phyloP scores from a whole-genome alignment of 2,797 vertebrate species.

The Crypturellus tataupa region DNA sequence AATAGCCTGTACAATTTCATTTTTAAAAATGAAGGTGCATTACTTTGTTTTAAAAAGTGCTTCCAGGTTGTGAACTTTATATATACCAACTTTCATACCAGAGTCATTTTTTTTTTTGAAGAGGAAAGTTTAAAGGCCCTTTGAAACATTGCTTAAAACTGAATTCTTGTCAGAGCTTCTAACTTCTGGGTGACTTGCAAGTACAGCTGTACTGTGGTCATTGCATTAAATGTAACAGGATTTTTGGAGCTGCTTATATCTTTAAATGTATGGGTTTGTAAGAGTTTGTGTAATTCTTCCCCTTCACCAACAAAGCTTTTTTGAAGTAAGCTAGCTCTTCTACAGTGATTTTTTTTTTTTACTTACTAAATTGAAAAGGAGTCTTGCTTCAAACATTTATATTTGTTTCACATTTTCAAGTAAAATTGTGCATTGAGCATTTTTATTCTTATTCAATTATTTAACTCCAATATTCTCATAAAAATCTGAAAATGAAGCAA shows the following conservation, averaged over 20 bases:
- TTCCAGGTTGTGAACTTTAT: constrained; percentile 21
- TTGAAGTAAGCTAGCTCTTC: background rate
- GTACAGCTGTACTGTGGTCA: background rate
- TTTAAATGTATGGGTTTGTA: background rate
- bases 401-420: background rate
- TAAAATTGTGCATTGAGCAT: background rate
- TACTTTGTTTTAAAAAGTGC: constrained; percentile 46
- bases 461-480: background rate
- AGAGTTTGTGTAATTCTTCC: background rate
- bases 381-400: background rate
- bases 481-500: background rate
- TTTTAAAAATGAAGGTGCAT: constrained; percentile 14
- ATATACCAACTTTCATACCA: constrained; percentile 26
- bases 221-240: background rate
- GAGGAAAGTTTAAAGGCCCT: background rate
- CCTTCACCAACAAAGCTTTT: background rate
- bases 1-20: constrained; percentile 50
- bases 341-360: background rate
- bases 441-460: constrained; percentile 23
- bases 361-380: background rate
- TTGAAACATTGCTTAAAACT: constrained; percentile 29
- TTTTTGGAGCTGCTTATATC: background rate
- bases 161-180: background rate
- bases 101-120: constrained; percentile 30
- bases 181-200: constrained; percentile 4